Evolutionary conservation across 2,888 invertebrate genomes (phyloP).

Genomic region (Stenodera caucasica): DNA sequence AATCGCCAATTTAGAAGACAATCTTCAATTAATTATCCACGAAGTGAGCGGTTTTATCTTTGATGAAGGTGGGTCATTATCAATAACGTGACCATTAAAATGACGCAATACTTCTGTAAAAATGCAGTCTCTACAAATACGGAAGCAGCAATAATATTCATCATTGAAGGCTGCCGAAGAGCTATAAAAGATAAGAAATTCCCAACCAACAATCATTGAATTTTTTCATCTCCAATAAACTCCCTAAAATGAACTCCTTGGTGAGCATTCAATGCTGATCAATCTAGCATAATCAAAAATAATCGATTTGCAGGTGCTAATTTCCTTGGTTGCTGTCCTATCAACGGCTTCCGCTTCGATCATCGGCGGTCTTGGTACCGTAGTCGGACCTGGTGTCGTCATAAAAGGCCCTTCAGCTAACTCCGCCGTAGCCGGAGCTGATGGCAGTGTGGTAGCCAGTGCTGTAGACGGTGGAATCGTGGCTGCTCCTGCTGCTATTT

Average conservation of each 20-base stretch:
- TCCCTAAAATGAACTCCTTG: conserved; percentile 36
- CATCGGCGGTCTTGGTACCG: conserved; percentile 18
- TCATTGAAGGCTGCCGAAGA: conserved; percentile 15
- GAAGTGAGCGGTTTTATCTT: background rate
- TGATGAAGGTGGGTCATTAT: background rate
- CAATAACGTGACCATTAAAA: conserved; percentile 6
- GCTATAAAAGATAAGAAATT: background rate
- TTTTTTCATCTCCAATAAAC: background rate
- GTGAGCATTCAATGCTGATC: conserved; percentile 31
- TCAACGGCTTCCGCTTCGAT: conserved; percentile 27
- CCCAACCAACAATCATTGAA: background rate
- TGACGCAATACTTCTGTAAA: conserved; percentile 19
- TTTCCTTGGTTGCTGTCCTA: conserved; percentile 18
- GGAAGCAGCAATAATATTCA: conserved; percentile 18
- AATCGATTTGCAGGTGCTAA: no score
- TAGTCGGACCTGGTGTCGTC: conserved; percentile 35
- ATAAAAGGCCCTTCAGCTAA: conserved; percentile 37
- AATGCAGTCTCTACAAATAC: conserved; percentile 14
- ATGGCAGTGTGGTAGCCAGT: conserved; percentile 55
- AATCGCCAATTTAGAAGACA: no score
- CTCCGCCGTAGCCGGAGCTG: conserved; percentile 38
- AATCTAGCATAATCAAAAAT: no score
- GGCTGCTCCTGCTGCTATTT: conserved; percentile 31
- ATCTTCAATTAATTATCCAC: background rate
- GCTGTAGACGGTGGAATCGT: conserved; percentile 44